Evolutionary conservation across 2,888 invertebrate species (phyloP).

Genomic region (Torymus texanus): DNA sequence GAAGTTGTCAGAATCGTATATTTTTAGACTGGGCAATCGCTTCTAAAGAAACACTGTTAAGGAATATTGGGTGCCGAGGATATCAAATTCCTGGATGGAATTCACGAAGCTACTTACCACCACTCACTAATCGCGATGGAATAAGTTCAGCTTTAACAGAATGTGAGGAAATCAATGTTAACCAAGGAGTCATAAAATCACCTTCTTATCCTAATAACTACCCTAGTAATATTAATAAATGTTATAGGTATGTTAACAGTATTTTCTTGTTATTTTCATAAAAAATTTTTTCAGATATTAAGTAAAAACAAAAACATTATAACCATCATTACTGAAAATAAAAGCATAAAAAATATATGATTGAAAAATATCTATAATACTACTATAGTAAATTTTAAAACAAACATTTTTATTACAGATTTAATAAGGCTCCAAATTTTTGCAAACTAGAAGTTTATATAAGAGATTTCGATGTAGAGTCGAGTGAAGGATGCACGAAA

Average conservation of each 20-base stretch:
- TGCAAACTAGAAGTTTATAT: slow-evolving; percentile 74
- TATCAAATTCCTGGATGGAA: slow-evolving; percentile 22
- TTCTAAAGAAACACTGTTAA: slow-evolving; percentile 64
- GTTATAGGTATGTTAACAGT: slow-evolving; percentile 73
- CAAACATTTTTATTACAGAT: slow-evolving; percentile 64
- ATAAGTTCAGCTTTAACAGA: background rate
- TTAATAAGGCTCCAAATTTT: slow-evolving; percentile 71
- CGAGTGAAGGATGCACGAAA: slow-evolving; percentile 73
- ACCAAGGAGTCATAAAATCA: slow-evolving; percentile 73
- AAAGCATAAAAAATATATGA: too few relatives aligned
- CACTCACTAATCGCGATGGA: background rate
- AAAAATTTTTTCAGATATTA: too few relatives aligned
- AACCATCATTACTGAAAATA: too few relatives aligned
- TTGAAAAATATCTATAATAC: too few relatives aligned
- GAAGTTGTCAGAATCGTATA: slow-evolving; percentile 62
- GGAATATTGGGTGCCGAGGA: slow-evolving; percentile 60
- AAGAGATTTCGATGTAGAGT: slow-evolving; percentile 75
- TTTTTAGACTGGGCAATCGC: slow-evolving; percentile 66
- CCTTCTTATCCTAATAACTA: slow-evolving; percentile 76
- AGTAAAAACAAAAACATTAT: too few relatives aligned
- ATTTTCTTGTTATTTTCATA: too few relatives aligned
- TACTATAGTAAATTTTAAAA: too few relatives aligned
- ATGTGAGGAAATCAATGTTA: slow-evolving; percentile 69
- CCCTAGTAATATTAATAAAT: slow-evolving; percentile 73
- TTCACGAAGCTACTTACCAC: slow-evolving; percentile 9